Base-by-base conservation (phyloP, 2,113 vertebrate species). In the Vanacampus margaritifer region DNA sequence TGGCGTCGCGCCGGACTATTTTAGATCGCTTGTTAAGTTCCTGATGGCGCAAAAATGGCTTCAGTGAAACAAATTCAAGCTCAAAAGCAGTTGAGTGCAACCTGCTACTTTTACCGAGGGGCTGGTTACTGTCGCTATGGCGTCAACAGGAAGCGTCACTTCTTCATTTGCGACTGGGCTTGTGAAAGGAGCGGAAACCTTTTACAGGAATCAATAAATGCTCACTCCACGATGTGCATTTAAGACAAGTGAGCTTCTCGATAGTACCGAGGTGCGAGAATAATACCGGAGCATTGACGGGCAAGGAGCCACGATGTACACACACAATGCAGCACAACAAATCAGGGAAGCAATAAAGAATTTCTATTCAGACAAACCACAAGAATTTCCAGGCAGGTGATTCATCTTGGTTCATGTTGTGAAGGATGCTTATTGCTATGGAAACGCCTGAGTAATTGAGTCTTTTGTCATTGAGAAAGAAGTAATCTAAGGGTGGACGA, bases 361-460 rank as follows among this genome's bases (percentile, higher is more conserved):
- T 53, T 24, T 53, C 51, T 54, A 26, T 26, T 26, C 51, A 39
- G 12, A 39, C 36, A 39, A 37, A n/a, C 19, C 57, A 23, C 35
- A n/a, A 37, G 11, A 11, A 60, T 60, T 56, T 62, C 26, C 51
- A 39, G 32, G 43, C 51, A 39, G 32, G 43, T n/a, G 28, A 28
- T 61, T 67, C 41, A 66, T 69, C 26, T 23, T 17, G 35, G 21
- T 74, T 81, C 19, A 71, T 62, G 32, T 37, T 24, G 26, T 67
- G 64, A 17, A 16, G 57, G 61, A 72, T 51, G 68, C 46, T 74
- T 71, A 84, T 87, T 37, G 69, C 81, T 65, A 85, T 86, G 79
- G 86, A 83, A 84, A 86, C 76, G 46, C 51, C 67, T n/a, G 60
- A 60, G 28, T 65, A 61, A 39, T 39, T 39, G 36, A 60, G 35